These are phyloP conservation scores for Hirtodrosophila trivittata DNA, from an alignment of 2,888 invertebrate species.

Conservation along the genomic window DNA sequence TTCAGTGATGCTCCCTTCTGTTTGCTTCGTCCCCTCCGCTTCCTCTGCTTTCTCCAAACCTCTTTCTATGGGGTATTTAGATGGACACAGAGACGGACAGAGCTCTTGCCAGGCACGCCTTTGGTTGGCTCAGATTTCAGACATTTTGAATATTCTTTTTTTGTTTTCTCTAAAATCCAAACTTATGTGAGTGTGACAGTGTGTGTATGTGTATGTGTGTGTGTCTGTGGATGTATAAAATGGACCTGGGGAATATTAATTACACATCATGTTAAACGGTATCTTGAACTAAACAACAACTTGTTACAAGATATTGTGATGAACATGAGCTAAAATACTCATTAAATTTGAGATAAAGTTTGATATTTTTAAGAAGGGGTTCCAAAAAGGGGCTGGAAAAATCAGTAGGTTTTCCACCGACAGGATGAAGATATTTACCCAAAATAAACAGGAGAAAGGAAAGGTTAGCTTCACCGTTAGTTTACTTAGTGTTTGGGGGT, in stretches of 20 bases:
- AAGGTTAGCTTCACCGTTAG: too few relatives aligned
- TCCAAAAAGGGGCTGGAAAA: too few relatives aligned
- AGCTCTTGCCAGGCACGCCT: slow-evolving; percentile 30
- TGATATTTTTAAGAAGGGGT: not conserved
- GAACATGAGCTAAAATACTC: not conserved
- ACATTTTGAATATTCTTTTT: slow-evolving; percentile 21
- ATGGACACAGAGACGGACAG: slow-evolving; percentile 26
- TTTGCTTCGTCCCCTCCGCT: not conserved
- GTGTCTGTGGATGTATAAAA: slow-evolving; percentile 27
- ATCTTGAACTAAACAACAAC: too few relatives aligned
- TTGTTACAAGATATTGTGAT: too few relatives aligned
- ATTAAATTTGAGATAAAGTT: slow-evolving; percentile 14
- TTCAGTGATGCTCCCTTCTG: slow-evolving; percentile 25
- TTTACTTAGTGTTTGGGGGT: too few relatives aligned
- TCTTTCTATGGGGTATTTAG: slow-evolving; percentile 10
- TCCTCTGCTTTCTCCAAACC: not conserved
- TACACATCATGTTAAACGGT: slow-evolving; percentile 29
- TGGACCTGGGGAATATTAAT: slow-evolving; percentile 39
- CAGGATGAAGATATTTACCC: too few relatives aligned
- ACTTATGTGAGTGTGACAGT: slow-evolving; percentile 33
- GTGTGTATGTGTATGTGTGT: slow-evolving; percentile 12
- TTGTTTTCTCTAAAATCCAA: slow-evolving; percentile 41
- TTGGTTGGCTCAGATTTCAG: slow-evolving; percentile 48
- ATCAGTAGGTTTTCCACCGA: too few relatives aligned
- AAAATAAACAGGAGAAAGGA: too few relatives aligned